phyloP scores from a whole-genome alignment of 2,113 vertebrate species.

The Ramphastos sulfuratus region DNA sequence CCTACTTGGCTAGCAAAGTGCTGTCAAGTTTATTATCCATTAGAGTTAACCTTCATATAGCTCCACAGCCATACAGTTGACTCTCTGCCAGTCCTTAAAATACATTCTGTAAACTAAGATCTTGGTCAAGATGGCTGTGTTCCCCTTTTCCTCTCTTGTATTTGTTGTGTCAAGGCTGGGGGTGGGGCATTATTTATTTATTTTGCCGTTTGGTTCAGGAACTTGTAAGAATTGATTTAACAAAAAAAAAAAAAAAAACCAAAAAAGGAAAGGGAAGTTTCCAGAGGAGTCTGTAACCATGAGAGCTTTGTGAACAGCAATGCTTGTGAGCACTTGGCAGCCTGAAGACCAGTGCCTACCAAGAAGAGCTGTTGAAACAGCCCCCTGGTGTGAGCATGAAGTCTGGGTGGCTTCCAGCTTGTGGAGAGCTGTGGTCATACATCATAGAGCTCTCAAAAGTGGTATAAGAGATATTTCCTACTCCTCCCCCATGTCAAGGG shows the following conservation, averaged over 20 bases:
- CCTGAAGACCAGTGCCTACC: constrained; percentile 44
- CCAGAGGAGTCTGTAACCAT: neutral
- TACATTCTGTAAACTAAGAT: constrained; percentile 24
- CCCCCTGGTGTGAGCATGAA: constrained; percentile 49
- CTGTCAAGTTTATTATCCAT: constrained; percentile 50
- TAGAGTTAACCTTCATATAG: constrained; percentile 25
- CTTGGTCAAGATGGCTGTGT: constrained; percentile 17
- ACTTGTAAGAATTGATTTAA: neutral
- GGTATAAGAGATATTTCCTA: constrained; percentile 65
- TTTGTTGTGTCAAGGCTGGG: neutral
- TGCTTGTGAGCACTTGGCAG: constrained; percentile 48
- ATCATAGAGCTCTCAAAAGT: constrained; percentile 61
- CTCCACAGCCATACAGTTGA: neutral
- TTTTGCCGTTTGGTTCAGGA: constrained; percentile 10
- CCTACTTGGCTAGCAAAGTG: constrained; percentile 12
- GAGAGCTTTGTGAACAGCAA: neutral
- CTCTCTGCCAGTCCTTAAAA: constrained; percentile 48
- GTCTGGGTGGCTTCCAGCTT: constrained; percentile 59
- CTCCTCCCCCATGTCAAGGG: constrained; percentile 39
- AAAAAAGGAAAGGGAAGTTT: neutral
- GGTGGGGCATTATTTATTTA: neutral
- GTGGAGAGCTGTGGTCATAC: neutral
- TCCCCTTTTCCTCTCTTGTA: constrained; percentile 21
- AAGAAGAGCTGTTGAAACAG: constrained; percentile 56
- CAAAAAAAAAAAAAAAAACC: neutral